Percentiles rank a stretch among this genome's conserved stretches.
These are phyloP conservation scores for Microcebus tavaratra DNA, from an alignment of 2,113 vertebrate species.

Conservation along the genomic window DNA sequence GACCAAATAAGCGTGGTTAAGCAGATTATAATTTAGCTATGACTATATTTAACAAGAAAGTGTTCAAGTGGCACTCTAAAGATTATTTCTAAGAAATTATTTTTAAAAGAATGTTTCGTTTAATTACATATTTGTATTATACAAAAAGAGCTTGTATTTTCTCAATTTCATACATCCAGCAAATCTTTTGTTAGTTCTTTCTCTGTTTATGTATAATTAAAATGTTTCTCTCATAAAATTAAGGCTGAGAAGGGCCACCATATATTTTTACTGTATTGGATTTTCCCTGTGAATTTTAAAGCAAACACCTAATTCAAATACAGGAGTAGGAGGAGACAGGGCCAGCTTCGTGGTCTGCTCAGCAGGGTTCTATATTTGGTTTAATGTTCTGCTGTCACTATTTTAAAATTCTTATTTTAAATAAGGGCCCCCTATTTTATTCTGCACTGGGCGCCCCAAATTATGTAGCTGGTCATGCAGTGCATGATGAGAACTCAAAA, in stretches of 20 bases:
- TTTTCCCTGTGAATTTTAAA: background rate
- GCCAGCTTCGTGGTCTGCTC: background rate
- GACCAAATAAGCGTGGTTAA: background rate
- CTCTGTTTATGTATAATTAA: conserved; percentile 19
- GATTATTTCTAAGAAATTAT: conserved; percentile 16
- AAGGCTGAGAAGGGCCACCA: conserved; percentile 4
- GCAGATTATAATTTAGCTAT: background rate
- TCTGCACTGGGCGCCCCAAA: background rate
- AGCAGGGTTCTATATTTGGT: background rate
- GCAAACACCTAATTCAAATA: background rate
- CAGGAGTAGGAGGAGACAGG: background rate
- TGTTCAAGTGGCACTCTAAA: background rate
- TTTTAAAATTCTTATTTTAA: background rate
- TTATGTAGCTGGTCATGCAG: background rate
- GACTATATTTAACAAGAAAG: conserved; percentile 31
- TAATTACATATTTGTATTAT: conserved; percentile 5
- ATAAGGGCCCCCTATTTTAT: background rate
- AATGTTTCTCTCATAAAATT: conserved; percentile 52
- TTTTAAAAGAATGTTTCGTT: conserved; percentile 50
- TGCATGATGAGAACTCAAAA: background rate
- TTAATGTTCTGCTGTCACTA: background rate
- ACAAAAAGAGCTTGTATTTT: conserved; percentile 33
- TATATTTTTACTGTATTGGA: background rate
- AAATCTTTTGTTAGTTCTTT: conserved; percentile 19
- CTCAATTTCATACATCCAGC: background rate